Evolutionary conservation across 2,113 vertebrate genomes (phyloP), one percentile per base, ranked within the genome.

Genomic region (Colistium nudipinnis): DNA sequence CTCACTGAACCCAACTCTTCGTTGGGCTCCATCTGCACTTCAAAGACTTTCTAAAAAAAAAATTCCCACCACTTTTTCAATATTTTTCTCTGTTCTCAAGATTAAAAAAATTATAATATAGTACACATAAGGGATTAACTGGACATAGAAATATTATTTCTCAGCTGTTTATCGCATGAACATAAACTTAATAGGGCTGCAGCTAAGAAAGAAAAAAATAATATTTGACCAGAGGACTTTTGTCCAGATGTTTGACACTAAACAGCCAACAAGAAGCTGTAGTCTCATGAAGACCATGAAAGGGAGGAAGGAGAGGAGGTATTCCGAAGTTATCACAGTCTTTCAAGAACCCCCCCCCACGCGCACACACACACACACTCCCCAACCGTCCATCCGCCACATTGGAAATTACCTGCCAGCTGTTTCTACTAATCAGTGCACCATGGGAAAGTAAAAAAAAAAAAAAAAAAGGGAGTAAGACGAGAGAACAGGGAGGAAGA

Each of bases 391-490:
- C 53, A 66, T 51, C 62, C 61, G 70, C 66, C 62, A 28, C 43
- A 61, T n/a, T 79, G 75, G 66, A 83, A 91, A 89, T 35, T 39
- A 84, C 39, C 64, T 63, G 51, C 57, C 73, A 84, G 78, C 81
- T 78, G 85, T 65, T 90, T 82, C 62, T 62, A 54, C 74, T 55
- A 78, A 78, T 61, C 60, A 69, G 52, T 19, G 35, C 45, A 70
- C 38, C 39, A 74, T 4, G 19, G 56, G 62, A 84, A 80, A 59
- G 60, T 13, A n/a, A 9, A 79, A 48, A 65, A 62, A 84, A 80
- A 59, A 55, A 10, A n/a, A 9, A 79, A 48, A 65, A 62, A 68
- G 62, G 36, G 74, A 74, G 73, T 36, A 45, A 48, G 52, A 62
- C n/a, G 47, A 62, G 52, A 62, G 28, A 63, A 38, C 59, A 36